phyloP scores from a whole-genome alignment of 2,888 invertebrate genomes.

The Marronus borbonicus region DNA sequence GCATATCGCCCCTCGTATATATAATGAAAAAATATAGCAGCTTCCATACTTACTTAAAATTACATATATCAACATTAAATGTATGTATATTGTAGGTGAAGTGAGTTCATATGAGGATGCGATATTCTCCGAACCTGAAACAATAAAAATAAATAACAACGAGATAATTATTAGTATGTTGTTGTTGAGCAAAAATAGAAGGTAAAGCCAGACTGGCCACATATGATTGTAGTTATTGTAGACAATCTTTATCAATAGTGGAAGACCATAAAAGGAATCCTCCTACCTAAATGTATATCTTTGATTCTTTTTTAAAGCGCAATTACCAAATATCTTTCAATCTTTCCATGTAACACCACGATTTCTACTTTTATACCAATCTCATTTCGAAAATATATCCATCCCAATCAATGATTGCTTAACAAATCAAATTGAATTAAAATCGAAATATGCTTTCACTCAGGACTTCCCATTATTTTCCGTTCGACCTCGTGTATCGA shows the following conservation, averaged over 20 bases:
- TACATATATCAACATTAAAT: slow-evolving; percentile 42
- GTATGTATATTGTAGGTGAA: slow-evolving; percentile 36
- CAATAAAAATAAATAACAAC: slow-evolving; percentile 11
- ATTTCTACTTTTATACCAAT: too few species aligned
- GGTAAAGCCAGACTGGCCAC: too few species aligned
- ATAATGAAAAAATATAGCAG: neutral
- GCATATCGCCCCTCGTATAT: too few species aligned
- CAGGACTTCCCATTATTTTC: too few species aligned
- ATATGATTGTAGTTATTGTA: too few species aligned
- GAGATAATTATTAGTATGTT: neutral
- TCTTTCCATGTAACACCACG: neutral
- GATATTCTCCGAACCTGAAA: slow-evolving; percentile 30
- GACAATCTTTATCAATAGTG: too few species aligned
- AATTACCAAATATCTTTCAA: neutral
- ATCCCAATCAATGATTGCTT: neutral
- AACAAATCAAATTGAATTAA: neutral
- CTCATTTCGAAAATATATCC: too few species aligned
- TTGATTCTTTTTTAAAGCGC: too few species aligned
- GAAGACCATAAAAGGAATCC: too few species aligned
- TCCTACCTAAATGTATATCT: too few species aligned
- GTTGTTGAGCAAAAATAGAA: neutral
- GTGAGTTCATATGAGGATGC: slow-evolving; percentile 37
- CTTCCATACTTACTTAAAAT: slow-evolving; percentile 40
- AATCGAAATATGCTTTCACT: too few species aligned
- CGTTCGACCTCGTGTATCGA: neutral